Evolutionary conservation across 2,113 vertebrate genomes (phyloP).

Genomic region (Labeo catla): DNA sequence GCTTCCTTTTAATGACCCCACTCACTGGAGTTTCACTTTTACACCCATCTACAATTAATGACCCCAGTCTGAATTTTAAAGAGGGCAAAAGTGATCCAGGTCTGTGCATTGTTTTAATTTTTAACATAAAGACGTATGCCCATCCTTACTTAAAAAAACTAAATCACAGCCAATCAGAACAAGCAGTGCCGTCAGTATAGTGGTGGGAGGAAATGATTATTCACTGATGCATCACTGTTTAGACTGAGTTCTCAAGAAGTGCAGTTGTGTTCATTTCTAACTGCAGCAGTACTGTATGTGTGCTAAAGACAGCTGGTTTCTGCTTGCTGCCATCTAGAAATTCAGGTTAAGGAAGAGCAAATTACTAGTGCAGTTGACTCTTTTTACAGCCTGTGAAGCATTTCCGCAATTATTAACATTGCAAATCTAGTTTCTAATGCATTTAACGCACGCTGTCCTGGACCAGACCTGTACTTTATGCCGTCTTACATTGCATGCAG

Average conservation of each 20-base stretch:
- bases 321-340: too few species aligned
- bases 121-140: too few species aligned
- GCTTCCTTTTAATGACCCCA: slow-evolving; percentile 30
- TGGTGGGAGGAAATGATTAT: not conserved
- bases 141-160: too few species aligned
- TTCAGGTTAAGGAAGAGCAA: too few species aligned
- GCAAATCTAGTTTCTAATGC: too few species aligned
- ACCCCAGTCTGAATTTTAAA: not conserved
- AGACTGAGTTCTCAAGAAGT: not conserved
- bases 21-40: not conserved
- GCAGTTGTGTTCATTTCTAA: not conserved
- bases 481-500: too few species aligned
- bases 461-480: too few species aligned
- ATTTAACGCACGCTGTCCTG: too few species aligned
- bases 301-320: not conserved
- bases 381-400: too few species aligned
- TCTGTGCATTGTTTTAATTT: not conserved
- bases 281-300: not conserved
- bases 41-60: not conserved
- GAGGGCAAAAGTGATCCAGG: not conserved
- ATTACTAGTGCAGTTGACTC: too few species aligned
- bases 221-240: not conserved
- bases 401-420: too few species aligned
- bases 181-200: not conserved
- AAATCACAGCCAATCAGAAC: not conserved